phyloP scores from a whole-genome alignment of 2,888 invertebrate genomes.

The Hoplodrina ambigua region DNA sequence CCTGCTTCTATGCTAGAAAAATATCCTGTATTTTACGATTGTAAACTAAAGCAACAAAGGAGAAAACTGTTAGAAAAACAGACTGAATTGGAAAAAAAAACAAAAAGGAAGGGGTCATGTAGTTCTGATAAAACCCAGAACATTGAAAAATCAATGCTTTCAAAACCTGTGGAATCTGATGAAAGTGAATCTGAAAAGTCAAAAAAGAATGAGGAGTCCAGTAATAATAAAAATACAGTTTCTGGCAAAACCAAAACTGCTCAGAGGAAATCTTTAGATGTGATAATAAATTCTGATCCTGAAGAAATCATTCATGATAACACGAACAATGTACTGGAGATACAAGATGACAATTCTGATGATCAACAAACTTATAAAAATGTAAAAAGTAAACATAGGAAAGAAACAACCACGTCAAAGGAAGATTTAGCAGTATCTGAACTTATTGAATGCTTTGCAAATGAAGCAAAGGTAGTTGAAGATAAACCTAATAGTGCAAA shows the following conservation, averaged over 20 bases:
- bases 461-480: constrained; percentile 34
- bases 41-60: constrained; percentile 77
- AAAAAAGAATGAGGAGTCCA: constrained; percentile 5
- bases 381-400: background rate
- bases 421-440: constrained; percentile 37
- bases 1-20: constrained; percentile 72
- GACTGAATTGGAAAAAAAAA: background rate
- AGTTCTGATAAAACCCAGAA: constrained; percentile 27
- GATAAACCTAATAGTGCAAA: background rate
- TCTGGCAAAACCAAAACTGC: constrained; percentile 2
- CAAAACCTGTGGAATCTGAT: constrained; percentile 18
- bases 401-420: background rate
- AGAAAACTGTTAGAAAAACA: constrained; percentile 51
- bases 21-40: constrained; percentile 83
- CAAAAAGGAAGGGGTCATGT: constrained; percentile 20
- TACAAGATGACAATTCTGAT: background rate
- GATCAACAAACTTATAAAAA: background rate
- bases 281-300: background rate
- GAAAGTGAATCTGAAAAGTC: constrained; percentile 10
- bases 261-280: background rate
- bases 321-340: background rate
- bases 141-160: background rate
- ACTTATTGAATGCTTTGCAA: constrained; percentile 47
- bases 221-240: constrained; percentile 21
- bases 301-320: background rate